Evolutionary conservation across 1,140 invertebrate species (phyloP), one percentile per base, ranked within the genome.

Genomic region (Heterodera schachtii): DNA sequence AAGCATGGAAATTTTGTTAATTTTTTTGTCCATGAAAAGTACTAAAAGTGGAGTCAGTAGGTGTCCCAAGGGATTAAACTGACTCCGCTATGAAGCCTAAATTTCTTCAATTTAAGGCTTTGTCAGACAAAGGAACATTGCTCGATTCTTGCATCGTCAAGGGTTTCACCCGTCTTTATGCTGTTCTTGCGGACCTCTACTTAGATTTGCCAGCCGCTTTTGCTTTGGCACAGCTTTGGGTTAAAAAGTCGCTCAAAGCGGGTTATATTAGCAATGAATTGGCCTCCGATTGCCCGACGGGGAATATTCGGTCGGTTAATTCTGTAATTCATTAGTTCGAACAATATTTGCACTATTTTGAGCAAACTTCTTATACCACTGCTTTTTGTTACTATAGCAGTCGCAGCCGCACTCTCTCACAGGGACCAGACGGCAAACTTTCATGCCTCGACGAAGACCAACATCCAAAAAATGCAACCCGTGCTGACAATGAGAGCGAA

Each of bases 151-250:
- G 84, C 76, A 74, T 85, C 46, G 31, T 84, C 57, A 78, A 78
- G 21, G 84, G 84, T n/a, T 85, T 84, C 47, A 49, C 6, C 8
- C 81, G 75, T 71, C 78, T 85, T 66, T 85, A 73, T 64, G 67
- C 86, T 31, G 52, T 31, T 49, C 84, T 85, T 47, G 64, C 13
- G 21, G 84, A 85, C 81, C 85, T 87, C 71, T 83, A 73, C 60
- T 57, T 85, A 41, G 84, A 85, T 46, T 74, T 85, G 49, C 84
- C 84, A 46, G 85, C 84, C 21, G 84, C 85, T 31, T 85, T 85
- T 46, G 49, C 83, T 43, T 74, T 85, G 41, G 86, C 85, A n/a
- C 71, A 83, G 13, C 69, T 82, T n/a, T 85, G 85, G 85, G 82
- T 85, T 4, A 44, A 87, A 31, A 85, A 85, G 46, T 82, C 81